phyloP scores from a whole-genome alignment of 2,888 invertebrate genomes.

The Cactoblastis cactorum region DNA sequence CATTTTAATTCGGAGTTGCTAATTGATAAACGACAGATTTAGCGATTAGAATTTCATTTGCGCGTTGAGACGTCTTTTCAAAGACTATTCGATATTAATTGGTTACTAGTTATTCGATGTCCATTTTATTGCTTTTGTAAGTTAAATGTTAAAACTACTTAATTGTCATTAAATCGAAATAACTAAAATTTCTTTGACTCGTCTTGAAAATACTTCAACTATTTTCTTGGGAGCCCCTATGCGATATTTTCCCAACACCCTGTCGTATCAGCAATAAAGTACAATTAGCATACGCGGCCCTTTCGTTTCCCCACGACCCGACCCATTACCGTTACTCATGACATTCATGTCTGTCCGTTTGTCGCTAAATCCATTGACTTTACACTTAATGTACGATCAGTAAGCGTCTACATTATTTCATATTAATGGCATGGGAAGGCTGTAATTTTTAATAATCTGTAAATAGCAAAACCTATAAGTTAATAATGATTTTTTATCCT shows the following conservation, averaged over 20 bases:
- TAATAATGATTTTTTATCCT: neutral
- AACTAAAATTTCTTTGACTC: too few species aligned
- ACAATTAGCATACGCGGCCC: slow-evolving; percentile 6
- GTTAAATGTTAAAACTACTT: too few species aligned
- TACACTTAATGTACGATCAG: neutral
- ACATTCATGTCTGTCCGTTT: neutral
- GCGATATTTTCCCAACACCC: neutral
- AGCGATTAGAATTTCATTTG: too few species aligned
- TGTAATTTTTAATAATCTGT: slow-evolving; percentile 2
- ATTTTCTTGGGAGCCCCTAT: neutral
- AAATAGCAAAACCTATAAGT: neutral
- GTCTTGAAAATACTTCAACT: neutral
- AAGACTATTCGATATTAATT: too few species aligned
- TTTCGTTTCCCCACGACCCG: slow-evolving; percentile 5
- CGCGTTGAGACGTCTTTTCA: too few species aligned
- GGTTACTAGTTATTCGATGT: too few species aligned
- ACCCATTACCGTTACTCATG: slow-evolving; percentile 15
- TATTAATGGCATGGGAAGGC: neutral
- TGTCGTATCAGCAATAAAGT: neutral
- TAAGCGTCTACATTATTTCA: slow-evolving; percentile 1
- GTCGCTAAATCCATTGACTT: slow-evolving; percentile 1
- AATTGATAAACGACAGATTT: neutral
- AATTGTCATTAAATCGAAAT: too few species aligned
- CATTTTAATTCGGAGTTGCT: neutral
- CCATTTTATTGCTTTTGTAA: too few species aligned